Percentiles rank a stretch among this genome's conserved stretches.
Conservation (phyloP, 2,888 invertebrate species). For the Mactromeris polynyma region DNA sequence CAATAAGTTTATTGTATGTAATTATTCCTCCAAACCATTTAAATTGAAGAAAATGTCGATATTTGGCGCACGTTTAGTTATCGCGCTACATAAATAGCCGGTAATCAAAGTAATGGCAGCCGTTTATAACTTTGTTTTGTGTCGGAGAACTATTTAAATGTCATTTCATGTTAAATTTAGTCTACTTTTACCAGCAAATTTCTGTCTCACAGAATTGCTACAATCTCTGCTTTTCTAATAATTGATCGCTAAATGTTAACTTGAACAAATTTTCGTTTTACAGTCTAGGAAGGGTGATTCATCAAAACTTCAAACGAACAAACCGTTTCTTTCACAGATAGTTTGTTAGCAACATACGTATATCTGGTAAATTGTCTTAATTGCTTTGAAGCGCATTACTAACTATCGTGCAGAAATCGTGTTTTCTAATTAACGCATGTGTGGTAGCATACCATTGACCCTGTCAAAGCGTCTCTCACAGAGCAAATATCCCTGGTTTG, state of each 20-base stretch:
- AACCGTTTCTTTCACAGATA: neutral
- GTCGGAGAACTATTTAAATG: neutral
- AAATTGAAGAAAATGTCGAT: neutral
- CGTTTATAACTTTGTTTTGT: neutral
- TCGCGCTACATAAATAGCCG: neutral
- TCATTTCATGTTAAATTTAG: neutral
- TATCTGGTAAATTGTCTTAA: neutral
- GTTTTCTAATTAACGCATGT: conserved; percentile 1
- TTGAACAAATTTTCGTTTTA: neutral
- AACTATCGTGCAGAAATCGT: neutral
- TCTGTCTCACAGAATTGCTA: neutral
- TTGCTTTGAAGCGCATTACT: neutral
- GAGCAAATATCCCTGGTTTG: neutral
- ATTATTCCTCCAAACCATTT: neutral
- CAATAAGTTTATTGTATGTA: neutral
- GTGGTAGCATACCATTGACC: neutral
- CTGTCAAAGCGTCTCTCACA: neutral
- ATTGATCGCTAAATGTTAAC: neutral
- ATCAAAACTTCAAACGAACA: neutral
- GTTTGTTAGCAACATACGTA: neutral
- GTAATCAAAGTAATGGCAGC: neutral
- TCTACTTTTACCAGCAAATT: neutral
- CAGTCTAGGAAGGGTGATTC: neutral
- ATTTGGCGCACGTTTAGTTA: neutral
- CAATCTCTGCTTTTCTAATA: neutral